These are phyloP conservation scores for Loripinus fragilis DNA, from an alignment of 2,888 invertebrate genomes.

Conservation along the genomic window DNA sequence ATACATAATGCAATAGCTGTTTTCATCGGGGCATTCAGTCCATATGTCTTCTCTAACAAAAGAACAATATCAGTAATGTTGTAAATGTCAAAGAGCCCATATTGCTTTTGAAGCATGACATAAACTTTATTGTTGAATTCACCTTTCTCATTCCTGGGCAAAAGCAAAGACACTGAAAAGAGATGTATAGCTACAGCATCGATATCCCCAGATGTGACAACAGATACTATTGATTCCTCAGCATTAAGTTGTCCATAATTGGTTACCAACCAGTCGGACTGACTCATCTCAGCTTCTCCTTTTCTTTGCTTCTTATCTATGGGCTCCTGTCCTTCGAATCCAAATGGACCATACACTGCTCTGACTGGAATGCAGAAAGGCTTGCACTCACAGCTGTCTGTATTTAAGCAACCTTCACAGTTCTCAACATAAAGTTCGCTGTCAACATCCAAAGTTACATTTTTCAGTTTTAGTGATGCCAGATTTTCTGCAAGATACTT, in stretches of 20 bases:
- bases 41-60: constrained; percentile 7
- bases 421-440: constrained; percentile 20
- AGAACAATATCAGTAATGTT: no score
- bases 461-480: constrained; percentile 4
- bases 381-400: neutral
- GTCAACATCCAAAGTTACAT: constrained; percentile 13
- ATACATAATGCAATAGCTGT: neutral
- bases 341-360: neutral
- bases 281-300: no score
- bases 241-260: no score
- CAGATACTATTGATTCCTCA: no score
- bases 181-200: no score
- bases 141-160: no score
- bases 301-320: neutral
- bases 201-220: no score
- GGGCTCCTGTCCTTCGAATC: neutral
- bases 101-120: no score
- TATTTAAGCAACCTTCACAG: neutral
- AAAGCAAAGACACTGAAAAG: no score
- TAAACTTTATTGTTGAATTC: no score
- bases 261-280: no score
- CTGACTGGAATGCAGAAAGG: constrained; percentile 17
- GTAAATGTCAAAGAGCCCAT: no score
- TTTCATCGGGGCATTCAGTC: neutral
- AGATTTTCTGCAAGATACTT: constrained; percentile 42